Percentiles rank a stretch among this genome's conserved stretches.
These are phyloP conservation scores for Acrobasis consociella DNA, from an alignment of 2,888 invertebrate species.

Conservation along the genomic window DNA sequence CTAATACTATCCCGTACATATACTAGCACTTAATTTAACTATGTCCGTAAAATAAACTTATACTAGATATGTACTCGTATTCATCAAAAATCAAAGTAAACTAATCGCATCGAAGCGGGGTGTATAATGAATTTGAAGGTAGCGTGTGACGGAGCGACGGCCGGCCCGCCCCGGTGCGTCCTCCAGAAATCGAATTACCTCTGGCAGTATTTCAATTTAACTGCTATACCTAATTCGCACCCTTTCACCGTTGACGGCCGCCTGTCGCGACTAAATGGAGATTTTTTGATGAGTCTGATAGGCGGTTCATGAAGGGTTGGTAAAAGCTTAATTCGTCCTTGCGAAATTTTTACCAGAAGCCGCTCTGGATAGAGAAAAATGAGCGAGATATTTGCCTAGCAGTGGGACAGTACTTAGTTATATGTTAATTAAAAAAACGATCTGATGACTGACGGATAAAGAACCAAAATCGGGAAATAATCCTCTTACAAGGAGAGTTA, in stretches of 20 bases:
- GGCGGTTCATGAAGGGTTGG: background rate
- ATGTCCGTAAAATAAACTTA: no score
- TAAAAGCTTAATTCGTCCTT: background rate
- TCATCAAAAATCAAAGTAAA: conserved; percentile 16
- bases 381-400: no score
- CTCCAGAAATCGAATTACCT: conserved; percentile 73
- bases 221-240: conserved; percentile 69
- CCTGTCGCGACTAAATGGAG: conserved; percentile 11
- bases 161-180: conserved; percentile 55
- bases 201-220: conserved; percentile 74
- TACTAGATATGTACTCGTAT: no score
- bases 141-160: conserved; percentile 27
- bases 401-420: no score
- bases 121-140: conserved; percentile 14
- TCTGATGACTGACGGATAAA: no score
- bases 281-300: conserved; percentile 17
- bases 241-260: conserved; percentile 34
- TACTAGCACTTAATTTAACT: no score
- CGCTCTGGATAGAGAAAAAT: no score
- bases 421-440: no score
- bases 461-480: no score
- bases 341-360: no score
- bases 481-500: no score
- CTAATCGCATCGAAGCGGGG: conserved; percentile 11
- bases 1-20: no score